These are phyloP conservation scores for Clistopyga incitator DNA, from an alignment of 2,888 invertebrate species.

Conservation along the genomic window DNA sequence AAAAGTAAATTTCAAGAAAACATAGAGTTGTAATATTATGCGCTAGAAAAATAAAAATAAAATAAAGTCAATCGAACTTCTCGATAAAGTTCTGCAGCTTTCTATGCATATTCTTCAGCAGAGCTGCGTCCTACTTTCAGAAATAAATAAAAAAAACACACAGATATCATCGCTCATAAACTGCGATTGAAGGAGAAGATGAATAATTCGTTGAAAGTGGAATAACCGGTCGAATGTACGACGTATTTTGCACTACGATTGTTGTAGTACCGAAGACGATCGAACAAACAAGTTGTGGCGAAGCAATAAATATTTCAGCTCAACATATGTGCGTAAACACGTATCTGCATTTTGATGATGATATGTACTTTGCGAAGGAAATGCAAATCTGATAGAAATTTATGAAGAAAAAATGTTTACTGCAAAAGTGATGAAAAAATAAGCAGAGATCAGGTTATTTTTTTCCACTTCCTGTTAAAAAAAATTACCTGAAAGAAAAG, in stretches of 20 bases:
- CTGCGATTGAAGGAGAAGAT: not conserved
- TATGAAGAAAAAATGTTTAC: not conserved
- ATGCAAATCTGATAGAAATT: not conserved
- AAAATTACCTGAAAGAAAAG: too few species aligned
- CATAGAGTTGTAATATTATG: not conserved
- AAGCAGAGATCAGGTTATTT: not conserved
- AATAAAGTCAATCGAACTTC: not conserved
- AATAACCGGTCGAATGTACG: conserved; percentile 40
- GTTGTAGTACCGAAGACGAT: conserved; percentile 34
- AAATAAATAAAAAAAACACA: conserved; percentile 36
- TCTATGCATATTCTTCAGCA: not conserved
- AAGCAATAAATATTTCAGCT: conserved; percentile 7
- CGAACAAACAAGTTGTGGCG: conserved; percentile 34
- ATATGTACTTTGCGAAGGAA: not conserved
- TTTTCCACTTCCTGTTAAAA: not conserved
- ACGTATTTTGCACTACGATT: conserved; percentile 30
- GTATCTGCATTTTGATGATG: not conserved
- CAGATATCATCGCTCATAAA: conserved; percentile 19
- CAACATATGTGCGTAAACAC: not conserved
- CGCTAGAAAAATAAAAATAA: not conserved
- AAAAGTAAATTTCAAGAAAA: too few species aligned
- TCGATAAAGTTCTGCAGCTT: not conserved
- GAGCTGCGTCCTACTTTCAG: conserved; percentile 10
- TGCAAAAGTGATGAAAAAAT: not conserved
- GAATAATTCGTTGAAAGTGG: conserved; percentile 39